Percentiles rank a stretch among this genome's conserved stretches.
Evolutionary conservation across 2,888 invertebrate genomes (phyloP).

Genomic region (Pogonocherus hispidulus): DNA sequence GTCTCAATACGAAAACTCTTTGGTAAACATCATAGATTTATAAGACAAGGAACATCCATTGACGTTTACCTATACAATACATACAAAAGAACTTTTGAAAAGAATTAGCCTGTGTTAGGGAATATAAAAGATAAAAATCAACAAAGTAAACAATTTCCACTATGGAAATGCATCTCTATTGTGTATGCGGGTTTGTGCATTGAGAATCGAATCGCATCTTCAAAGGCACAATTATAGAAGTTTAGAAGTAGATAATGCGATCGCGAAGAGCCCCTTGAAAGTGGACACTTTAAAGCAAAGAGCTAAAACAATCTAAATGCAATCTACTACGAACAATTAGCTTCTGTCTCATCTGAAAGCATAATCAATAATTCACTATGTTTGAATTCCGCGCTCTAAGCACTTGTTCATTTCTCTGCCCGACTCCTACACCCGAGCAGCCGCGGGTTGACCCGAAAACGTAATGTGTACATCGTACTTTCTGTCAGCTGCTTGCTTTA

Average conservation of each 20-base stretch:
- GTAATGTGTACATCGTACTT: slow-evolving; percentile 62
- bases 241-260: slow-evolving; percentile 39
- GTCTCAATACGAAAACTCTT: not conserved
- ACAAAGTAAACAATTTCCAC: slow-evolving; percentile 19
- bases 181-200: slow-evolving; percentile 26
- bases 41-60: too few relatives aligned
- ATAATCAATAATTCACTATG: slow-evolving; percentile 65
- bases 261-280: slow-evolving; percentile 38
- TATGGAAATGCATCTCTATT: slow-evolving; percentile 10
- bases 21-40: too few relatives aligned
- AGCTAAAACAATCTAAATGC: slow-evolving; percentile 54
- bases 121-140: slow-evolving; percentile 13
- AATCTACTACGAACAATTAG: slow-evolving; percentile 58
- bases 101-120: slow-evolving; percentile 17
- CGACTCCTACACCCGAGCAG: slow-evolving; percentile 58
- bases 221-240: slow-evolving; percentile 36
- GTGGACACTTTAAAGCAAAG: slow-evolving; percentile 42
- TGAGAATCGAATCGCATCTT: slow-evolving; percentile 20
- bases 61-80: not conserved
- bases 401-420: slow-evolving; percentile 56
- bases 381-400: slow-evolving; percentile 64
- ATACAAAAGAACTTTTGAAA: not conserved
- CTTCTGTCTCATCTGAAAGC: slow-evolving; percentile 43
- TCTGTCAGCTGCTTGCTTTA: slow-evolving; percentile 80
- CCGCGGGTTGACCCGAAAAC: slow-evolving; percentile 57